Evolutionary conservation across 2,888 invertebrate species (phyloP).

Genomic region (Tiliacea citrago): DNA sequence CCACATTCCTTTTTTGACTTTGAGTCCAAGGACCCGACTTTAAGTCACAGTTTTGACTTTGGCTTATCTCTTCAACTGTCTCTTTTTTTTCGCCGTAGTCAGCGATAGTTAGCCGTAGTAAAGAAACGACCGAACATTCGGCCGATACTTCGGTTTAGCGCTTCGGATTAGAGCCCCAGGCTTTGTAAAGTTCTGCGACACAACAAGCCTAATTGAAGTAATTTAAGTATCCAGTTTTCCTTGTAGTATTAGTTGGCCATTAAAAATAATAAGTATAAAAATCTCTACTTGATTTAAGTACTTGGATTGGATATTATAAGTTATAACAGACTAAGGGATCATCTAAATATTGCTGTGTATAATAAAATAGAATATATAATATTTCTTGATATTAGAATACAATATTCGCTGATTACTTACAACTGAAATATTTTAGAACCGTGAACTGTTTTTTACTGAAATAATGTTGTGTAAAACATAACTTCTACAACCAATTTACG

Average conservation of each 20-base stretch:
- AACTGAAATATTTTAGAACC: background rate
- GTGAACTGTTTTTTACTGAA: background rate
- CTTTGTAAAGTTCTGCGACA: background rate
- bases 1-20: no score
- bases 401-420: background rate
- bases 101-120: no score
- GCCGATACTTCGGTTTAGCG: no score
- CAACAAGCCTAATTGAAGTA: constrained; percentile 9
- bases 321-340: background rate
- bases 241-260: background rate
- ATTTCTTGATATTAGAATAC: background rate
- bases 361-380: no score
- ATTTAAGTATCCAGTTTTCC: constrained; percentile 1
- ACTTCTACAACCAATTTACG: background rate
- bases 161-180: no score
- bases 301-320: background rate
- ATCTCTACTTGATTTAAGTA: background rate
- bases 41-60: no score
- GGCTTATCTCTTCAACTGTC: no score
- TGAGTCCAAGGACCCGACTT: no score
- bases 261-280: constrained; percentile 19
- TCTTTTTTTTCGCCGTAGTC: no score
- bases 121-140: no score
- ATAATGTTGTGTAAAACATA: background rate
- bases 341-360: background rate